Percentiles rank a stretch among this genome's conserved stretches.
Evolutionary conservation across 1,140 invertebrate genomes (phyloP).

Genomic region (Bilobella aurantiaca): DNA sequence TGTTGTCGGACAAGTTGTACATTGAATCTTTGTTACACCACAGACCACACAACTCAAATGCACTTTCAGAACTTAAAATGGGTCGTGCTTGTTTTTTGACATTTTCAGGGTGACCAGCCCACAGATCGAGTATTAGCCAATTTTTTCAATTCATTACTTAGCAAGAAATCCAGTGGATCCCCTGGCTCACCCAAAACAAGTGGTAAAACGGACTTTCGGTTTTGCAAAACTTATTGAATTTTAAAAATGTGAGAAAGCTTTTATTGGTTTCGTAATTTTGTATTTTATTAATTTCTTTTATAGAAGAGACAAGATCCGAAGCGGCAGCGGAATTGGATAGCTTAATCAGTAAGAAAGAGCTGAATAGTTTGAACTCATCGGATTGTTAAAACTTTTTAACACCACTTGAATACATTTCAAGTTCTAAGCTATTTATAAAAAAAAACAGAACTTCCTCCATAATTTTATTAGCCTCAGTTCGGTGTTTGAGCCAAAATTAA

Average conservation of each 20-base stretch:
- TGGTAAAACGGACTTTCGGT: slow-evolving; percentile 6
- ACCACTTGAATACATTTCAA: too few species aligned
- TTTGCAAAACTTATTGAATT: neutral
- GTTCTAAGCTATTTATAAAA: too few species aligned
- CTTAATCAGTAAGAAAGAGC: slow-evolving; percentile 61
- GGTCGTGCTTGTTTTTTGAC: too few species aligned
- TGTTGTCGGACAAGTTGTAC: too few species aligned
- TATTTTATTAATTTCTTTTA: slow-evolving; percentile 43
- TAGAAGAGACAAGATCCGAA: slow-evolving; percentile 64
- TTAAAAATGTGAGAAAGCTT: too few species aligned
- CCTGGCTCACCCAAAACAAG: slow-evolving; percentile 36
- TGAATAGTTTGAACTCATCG: slow-evolving; percentile 32
- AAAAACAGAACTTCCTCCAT: too few species aligned
- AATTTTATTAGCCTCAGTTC: too few species aligned
- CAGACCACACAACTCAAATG: too few species aligned
- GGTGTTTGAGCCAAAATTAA: too few species aligned
- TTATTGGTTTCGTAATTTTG: too few species aligned
- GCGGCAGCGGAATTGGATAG: slow-evolving; percentile 85
- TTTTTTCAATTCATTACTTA: slow-evolving; percentile 94
- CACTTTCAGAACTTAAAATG: neutral
- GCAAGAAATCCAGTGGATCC: slow-evolving; percentile 75
- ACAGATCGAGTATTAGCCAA: slow-evolving; percentile 91
- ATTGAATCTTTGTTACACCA: too few species aligned
- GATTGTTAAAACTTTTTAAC: slow-evolving; percentile 26
- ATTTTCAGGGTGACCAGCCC: slow-evolving; percentile 55